phyloP scores from a whole-genome alignment of 2,113 vertebrate species.

The Zeus faber region DNA sequence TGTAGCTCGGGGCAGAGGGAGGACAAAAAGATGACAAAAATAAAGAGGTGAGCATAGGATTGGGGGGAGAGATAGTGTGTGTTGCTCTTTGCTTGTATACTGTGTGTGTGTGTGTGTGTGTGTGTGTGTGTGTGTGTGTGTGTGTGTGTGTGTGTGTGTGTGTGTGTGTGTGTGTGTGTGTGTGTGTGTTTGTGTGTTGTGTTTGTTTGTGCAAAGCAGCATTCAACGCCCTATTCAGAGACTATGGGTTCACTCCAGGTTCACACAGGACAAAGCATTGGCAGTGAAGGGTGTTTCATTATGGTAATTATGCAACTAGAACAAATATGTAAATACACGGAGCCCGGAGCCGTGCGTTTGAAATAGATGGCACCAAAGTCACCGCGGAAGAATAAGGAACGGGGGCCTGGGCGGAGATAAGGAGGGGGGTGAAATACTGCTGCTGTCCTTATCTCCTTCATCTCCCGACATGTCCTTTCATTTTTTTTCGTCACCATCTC shows the following conservation, averaged over 20 bases:
- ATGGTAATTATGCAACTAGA: slow-evolving; percentile 50
- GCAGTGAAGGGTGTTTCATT: slow-evolving; percentile 13
- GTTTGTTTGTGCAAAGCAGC: background rate
- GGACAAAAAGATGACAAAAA: slow-evolving; percentile 27
- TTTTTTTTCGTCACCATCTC: background rate
- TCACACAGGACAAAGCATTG: slow-evolving; percentile 17
- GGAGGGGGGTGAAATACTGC: slow-evolving; percentile 6
- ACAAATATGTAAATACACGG: slow-evolving; percentile 41
- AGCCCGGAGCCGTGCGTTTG: slow-evolving; percentile 27
- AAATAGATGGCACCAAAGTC: slow-evolving; percentile 26
- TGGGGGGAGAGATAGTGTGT: background rate
- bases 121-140: background rate
- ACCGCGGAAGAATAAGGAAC: slow-evolving; percentile 14
- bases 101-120: background rate
- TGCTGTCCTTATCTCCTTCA: slow-evolving; percentile 14
- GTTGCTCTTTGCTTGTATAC: too few relatives aligned
- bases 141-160: background rate
- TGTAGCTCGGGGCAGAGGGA: slow-evolving; percentile 13
- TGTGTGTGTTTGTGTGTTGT: background rate
- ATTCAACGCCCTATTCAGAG: slow-evolving; percentile 7
- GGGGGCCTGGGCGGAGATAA: slow-evolving; percentile 19
- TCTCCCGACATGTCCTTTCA: background rate
- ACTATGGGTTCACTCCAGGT: slow-evolving; percentile 30
- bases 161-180: background rate
- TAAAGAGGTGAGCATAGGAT: slow-evolving; percentile 5